Percentiles rank a stretch among this genome's conserved stretches.
These are phyloP conservation scores for Xestobium rufovillosum DNA, from an alignment of 2,888 invertebrate species.

Conservation along the genomic window DNA sequence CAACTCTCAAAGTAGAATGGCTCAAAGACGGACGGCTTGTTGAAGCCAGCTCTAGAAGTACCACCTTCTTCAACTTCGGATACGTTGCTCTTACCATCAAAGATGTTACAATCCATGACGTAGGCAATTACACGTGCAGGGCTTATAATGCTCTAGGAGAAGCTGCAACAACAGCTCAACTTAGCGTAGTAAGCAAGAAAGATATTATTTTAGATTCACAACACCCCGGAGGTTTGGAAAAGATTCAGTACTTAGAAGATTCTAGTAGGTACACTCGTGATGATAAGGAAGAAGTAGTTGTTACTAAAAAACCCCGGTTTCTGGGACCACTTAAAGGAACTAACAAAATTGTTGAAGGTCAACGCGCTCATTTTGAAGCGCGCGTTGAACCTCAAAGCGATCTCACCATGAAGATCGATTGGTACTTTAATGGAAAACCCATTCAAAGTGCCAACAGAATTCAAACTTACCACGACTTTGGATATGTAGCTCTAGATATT, in stretches of 20 bases:
- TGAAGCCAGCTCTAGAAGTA: conserved; percentile 88
- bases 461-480: conserved; percentile 93
- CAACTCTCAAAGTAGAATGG: conserved; percentile 87
- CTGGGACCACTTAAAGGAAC: conserved; percentile 85
- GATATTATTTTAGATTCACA: conserved; percentile 85
- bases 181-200: conserved; percentile 77
- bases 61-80: conserved; percentile 90
- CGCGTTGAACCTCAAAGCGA: conserved; percentile 94
- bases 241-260: conserved; percentile 86
- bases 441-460: conserved; percentile 85
- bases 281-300: conserved; percentile 59
- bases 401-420: conserved; percentile 85
- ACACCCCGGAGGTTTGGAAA: conserved; percentile 85
- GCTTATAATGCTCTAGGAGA: conserved; percentile 83
- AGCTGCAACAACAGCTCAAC: conserved; percentile 71
- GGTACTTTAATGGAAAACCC: conserved; percentile 93
- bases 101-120: conserved; percentile 82
- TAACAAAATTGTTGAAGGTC: conserved; percentile 88
- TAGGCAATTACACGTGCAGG: conserved; percentile 81
- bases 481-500: conserved; percentile 93
- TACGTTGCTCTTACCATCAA: conserved; percentile 92
- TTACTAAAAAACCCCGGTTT: conserved; percentile 79
- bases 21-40: conserved; percentile 83
- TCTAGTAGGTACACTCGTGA: conserved; percentile 61
- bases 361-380: conserved; percentile 90